Conservation (phyloP, 53 echinoderm and acorn worm species). For the Holothuria leucospilota region DNA sequence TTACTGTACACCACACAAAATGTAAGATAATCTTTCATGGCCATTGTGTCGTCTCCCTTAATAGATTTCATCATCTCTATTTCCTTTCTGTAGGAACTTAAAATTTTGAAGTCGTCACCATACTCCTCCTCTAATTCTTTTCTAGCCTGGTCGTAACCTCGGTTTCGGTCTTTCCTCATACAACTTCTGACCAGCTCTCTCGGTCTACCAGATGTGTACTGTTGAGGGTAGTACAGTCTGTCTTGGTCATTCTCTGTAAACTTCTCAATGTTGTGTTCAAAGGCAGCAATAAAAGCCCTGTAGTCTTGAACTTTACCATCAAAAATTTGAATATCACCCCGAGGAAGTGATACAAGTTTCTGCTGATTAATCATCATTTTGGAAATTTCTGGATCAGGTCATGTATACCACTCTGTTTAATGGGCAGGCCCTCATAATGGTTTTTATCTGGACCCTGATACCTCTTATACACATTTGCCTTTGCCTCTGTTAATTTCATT, state of each 20-base stretch:
- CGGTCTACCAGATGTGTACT: conserved; percentile 65
- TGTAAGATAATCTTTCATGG: conserved; percentile 51
- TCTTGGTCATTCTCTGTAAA: conserved; percentile 51
- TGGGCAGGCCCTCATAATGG: background rate
- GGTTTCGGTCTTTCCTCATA: conserved; percentile 33
- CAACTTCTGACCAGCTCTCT: conserved; percentile 59
- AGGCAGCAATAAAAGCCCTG: background rate
- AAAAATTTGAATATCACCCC: conserved; percentile 28
- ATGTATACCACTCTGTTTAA: no score
- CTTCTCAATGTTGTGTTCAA: background rate
- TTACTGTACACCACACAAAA: conserved; percentile 1
- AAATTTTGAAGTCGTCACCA: no score
- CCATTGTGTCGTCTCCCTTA: conserved; percentile 58
- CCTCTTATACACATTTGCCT: conserved; percentile 2
- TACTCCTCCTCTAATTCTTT: conserved; percentile 41
- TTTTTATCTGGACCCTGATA: background rate
- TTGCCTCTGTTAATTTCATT: conserved; percentile 5
- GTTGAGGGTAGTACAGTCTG: conserved; percentile 59
- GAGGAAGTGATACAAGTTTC: no score
- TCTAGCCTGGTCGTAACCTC: conserved; percentile 44
- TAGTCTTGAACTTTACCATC: conserved; percentile 51
- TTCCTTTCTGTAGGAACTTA: conserved; percentile 25
- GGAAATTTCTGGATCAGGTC: no score
- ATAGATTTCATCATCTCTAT: conserved; percentile 28
- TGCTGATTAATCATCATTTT: background rate